phyloP scores from a whole-genome alignment of 1,140 invertebrate genomes.

The Lasioglossum albipes region DNA sequence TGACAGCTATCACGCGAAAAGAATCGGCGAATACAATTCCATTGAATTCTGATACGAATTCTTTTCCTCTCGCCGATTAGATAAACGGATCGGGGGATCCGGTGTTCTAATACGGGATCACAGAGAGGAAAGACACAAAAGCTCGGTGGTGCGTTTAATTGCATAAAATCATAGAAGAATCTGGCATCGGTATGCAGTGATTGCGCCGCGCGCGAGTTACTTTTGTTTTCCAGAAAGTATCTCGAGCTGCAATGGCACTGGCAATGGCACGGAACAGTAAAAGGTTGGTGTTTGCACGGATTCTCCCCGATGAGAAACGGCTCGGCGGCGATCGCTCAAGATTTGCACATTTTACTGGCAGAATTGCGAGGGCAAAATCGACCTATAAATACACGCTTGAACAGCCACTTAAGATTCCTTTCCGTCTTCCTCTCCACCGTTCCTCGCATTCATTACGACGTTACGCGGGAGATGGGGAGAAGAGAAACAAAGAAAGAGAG shows the following conservation, averaged over 20 bases:
- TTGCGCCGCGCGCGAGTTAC: background rate
- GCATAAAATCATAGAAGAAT: background rate
- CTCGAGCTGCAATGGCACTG: background rate
- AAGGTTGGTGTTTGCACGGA: conserved; percentile 17
- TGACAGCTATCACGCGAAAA: too few species aligned
- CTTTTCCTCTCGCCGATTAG: too few species aligned
- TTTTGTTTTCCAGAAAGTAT: conserved; percentile 28
- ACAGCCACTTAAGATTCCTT: conserved; percentile 61
- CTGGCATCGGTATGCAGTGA: background rate
- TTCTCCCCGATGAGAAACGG: conserved; percentile 42
- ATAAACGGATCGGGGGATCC: too few species aligned
- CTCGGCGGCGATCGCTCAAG: conserved; percentile 41
- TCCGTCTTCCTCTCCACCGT: background rate
- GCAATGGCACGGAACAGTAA: background rate
- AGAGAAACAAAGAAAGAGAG: conserved; percentile 23
- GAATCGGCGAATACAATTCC: too few species aligned
- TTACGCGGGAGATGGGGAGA: conserved; percentile 25
- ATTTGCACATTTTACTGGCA: conserved; percentile 51
- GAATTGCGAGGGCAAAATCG: conserved; percentile 51
- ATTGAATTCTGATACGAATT: too few species aligned
- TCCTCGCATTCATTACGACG: conserved; percentile 15
- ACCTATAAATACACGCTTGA: conserved; percentile 60
- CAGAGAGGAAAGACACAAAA: background rate
- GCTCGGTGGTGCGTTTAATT: background rate
- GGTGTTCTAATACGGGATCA: too few species aligned